Conservation (phyloP, 2,113 vertebrate species). For the Carassius carassius region DNA sequence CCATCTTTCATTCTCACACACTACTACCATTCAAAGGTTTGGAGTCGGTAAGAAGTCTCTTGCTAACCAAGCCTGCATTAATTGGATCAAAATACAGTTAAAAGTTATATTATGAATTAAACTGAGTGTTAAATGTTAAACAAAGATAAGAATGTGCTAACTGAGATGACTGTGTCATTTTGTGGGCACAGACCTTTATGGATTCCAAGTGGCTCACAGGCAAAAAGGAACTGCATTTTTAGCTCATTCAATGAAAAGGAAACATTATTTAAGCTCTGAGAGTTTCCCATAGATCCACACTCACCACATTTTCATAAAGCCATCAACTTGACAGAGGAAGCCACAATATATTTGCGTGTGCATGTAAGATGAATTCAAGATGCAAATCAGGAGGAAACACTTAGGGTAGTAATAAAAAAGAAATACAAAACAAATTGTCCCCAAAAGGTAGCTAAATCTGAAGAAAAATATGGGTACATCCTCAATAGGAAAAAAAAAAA, state of each 20-base stretch:
- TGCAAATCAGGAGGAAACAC: background rate
- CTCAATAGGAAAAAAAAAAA: background rate
- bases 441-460: background rate
- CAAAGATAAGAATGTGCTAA: background rate
- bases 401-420: background rate
- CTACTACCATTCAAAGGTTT: background rate
- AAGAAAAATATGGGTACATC: background rate
- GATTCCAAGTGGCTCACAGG: slow-evolving; percentile 9
- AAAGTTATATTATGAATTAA: no score
- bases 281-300: background rate
- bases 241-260: slow-evolving; percentile 11
- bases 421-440: background rate
- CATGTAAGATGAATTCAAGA: background rate
- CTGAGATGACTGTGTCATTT: background rate
- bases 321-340: slow-evolving; percentile 10
- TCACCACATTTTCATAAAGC: slow-evolving; percentile 4
- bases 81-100: no score
- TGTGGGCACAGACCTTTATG: background rate
- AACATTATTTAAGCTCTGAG: slow-evolving; percentile 21
- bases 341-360: background rate
- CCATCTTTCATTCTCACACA: background rate
- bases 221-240: background rate
- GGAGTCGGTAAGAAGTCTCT: no score
- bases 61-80: no score
- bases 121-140: background rate